Conservation (phyloP, 2,888 invertebrate species). For the Yponomeuta cagnagella region DNA sequence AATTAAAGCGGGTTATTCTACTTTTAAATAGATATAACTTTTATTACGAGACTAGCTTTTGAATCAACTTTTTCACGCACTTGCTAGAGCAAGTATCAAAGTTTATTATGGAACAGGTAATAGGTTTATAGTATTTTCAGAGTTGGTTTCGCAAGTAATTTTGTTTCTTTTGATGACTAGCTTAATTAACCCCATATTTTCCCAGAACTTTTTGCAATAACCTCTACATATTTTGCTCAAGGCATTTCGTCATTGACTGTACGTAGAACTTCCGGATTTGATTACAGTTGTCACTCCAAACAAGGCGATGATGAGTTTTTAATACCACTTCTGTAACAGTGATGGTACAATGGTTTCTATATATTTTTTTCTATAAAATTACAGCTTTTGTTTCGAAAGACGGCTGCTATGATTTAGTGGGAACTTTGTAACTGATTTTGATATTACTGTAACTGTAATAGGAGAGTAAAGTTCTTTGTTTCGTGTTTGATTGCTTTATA, state of each 20-base stretch:
- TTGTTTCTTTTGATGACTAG: too few species aligned
- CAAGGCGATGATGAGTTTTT: conserved; percentile 42
- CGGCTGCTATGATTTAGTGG: background rate
- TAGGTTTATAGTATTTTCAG: too few species aligned
- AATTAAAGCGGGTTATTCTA: too few species aligned
- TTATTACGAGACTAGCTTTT: too few species aligned
- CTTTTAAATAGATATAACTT: too few species aligned
- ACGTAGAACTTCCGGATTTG: background rate
- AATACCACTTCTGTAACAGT: conserved; percentile 25
- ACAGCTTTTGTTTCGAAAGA: background rate
- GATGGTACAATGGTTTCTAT: background rate
- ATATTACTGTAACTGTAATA: background rate
- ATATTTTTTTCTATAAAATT: background rate
- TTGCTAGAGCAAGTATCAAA: too few species aligned
- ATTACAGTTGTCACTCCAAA: conserved; percentile 23
- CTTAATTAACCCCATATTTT: too few species aligned
- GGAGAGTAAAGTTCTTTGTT: background rate
- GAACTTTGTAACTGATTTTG: background rate
- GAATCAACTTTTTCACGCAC: too few species aligned
- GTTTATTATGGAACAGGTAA: too few species aligned
- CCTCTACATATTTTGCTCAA: too few species aligned
- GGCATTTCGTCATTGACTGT: background rate
- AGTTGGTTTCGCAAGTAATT: too few species aligned
- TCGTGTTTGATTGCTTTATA: background rate
- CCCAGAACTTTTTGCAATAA: too few species aligned